Evolutionary conservation across 2,113 vertebrate genomes (phyloP).

Genomic region (Bubalus kerabau): DNA sequence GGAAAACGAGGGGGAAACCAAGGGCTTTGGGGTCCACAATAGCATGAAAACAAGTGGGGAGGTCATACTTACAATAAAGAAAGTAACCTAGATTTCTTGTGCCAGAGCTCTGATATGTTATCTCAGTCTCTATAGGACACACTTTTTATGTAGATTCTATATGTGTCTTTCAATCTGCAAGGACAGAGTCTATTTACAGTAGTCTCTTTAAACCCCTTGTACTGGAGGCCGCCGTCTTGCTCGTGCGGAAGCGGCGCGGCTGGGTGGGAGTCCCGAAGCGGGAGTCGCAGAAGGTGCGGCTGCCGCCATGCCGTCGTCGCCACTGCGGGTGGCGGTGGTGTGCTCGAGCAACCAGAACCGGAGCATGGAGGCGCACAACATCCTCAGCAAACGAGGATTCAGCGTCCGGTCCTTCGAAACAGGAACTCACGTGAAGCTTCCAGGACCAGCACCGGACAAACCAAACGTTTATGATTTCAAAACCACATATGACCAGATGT

Average conservation of each 20-base stretch:
- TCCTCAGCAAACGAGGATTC: background rate
- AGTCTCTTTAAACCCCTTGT: background rate
- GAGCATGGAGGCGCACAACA: background rate
- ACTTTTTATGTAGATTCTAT: background rate
- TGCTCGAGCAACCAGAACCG: background rate
- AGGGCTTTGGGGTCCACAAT: background rate
- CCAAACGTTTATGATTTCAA: no score
- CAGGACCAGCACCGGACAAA: no score
- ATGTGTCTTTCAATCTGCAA: background rate
- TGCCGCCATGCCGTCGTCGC: background rate
- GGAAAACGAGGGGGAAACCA: background rate
- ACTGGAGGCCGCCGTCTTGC: slow-evolving; percentile 79
- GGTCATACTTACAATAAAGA: background rate
- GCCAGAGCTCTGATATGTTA: background rate
- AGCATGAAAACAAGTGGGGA: background rate
- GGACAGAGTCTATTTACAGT: background rate
- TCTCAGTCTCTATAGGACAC: background rate
- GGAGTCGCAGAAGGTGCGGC: background rate
- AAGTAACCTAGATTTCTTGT: background rate
- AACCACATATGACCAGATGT: no score
- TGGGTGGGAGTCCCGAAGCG: slow-evolving; percentile 13
- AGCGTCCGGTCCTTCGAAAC: no score
- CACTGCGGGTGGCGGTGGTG: background rate
- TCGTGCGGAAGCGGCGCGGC: slow-evolving; percentile 42
- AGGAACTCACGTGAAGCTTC: no score